Evolutionary conservation across 2,888 invertebrate genomes (phyloP), one percentile per base, ranked within the genome.

Genomic region (Linnaemya vulpina): DNA sequence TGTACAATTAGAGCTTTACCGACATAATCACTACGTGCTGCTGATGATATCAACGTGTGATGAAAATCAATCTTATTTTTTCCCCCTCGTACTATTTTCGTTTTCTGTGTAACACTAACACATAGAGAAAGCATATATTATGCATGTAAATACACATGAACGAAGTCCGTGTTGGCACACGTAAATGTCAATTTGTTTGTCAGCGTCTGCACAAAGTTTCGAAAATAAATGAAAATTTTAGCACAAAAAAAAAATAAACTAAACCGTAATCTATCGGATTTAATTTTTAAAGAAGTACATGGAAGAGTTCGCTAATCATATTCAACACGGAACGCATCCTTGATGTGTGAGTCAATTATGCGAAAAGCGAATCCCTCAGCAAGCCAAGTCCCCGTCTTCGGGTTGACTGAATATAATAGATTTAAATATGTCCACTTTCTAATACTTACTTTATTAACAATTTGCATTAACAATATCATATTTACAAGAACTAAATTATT

Each of bases 1-100:
- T 81, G 81, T 81, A 79, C 81, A 86, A 84, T 82, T 84, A 86
- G 86, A 80, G 76, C 62, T 77, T 68, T 70, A 74, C 68, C 80
- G 62, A 83, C 73, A 80, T 85, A 85, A 85, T 85, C 82, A 85
- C 85, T 85, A 85, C 85, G 85, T 85, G 85, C 78, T 75, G 67
- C 43, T 85, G 82, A 85, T 79, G 78, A 67, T 82, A 85, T 79
- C 82, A 85, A 82, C 85, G 85, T 85, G 85, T 82, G 78, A 82
- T 85, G 85, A 85, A 85, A 82, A 85, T 85, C 85, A 85, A 85
- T 82, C 75, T 79, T 75, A 76, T 65, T 82, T 70, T 55, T 20
- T 70, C 30, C 49, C 20, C 58, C 20, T 49, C 5, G 30, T 30
- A 5, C 30, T 30, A 30, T 49, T 7, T 67, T 58, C 10, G 17